Conservation (phyloP, 2,113 vertebrate genomes). For the Perognathus longimembris region DNA sequence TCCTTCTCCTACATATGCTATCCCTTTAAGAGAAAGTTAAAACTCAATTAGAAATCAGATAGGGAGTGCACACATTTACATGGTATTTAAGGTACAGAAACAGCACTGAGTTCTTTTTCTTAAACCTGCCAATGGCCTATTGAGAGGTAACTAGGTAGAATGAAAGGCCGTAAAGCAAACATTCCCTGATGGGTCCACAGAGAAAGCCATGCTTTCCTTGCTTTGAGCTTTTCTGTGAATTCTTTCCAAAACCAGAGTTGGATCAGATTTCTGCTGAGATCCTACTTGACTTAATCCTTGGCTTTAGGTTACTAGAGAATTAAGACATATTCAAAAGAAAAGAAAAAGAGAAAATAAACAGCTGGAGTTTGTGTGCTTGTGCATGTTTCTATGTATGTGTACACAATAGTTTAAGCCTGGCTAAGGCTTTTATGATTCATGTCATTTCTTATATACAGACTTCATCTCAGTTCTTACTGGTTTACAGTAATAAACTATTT, state of each 20-base stretch:
- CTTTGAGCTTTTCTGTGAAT: conserved; percentile 53
- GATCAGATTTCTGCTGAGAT: conserved; percentile 59
- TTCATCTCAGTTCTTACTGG: conserved; percentile 53
- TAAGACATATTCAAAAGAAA: conserved; percentile 67
- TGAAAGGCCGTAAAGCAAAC: background rate
- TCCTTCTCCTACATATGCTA: background rate
- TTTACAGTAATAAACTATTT: conserved; percentile 73
- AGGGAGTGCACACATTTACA: background rate
- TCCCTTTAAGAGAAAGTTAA: background rate
- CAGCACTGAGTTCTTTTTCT: background rate
- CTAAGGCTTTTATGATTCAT: conserved; percentile 64
- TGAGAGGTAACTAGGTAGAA: background rate
- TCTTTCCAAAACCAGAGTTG: conserved; percentile 8
- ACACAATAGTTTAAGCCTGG: conserved; percentile 63
- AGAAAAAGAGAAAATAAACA: conserved; percentile 56
- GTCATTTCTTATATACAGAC: conserved; percentile 61
- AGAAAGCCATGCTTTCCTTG: background rate
- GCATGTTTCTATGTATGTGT: conserved; percentile 39
- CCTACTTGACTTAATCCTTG: conserved; percentile 69
- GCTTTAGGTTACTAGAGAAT: conserved; percentile 64
- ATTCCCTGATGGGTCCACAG: background rate
- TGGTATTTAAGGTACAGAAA: background rate
- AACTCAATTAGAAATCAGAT: background rate
- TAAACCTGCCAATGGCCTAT: background rate
- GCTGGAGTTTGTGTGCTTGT: conserved; percentile 59